Conservation (phyloP, 2,113 vertebrate species). For the Zosterops hypoxanthus region DNA sequence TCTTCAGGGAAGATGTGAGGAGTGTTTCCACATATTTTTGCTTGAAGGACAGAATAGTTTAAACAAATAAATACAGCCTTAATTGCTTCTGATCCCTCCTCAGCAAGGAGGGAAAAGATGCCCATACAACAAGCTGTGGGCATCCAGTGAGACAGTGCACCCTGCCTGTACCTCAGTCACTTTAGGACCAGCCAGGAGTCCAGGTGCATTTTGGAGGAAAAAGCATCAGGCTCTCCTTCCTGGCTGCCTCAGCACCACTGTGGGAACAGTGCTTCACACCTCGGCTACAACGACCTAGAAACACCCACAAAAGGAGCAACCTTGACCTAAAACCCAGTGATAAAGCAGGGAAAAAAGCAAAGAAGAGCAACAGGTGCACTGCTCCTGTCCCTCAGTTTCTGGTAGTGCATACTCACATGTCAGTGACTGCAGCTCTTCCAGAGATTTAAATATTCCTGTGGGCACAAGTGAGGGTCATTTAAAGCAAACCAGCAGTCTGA, state of each 20-base stretch:
- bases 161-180: neutral
- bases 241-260: neutral
- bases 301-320: neutral
- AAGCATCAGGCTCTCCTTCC: neutral
- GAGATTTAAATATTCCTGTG: neutral
- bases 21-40: neutral
- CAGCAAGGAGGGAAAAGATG: neutral
- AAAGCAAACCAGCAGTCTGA: neutral
- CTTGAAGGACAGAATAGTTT: neutral
- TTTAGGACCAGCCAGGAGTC: neutral
- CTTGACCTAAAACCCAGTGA: accelerated
- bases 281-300: neutral
- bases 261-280: neutral
- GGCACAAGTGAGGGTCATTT: neutral
- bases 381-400: neutral
- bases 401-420: accelerated
- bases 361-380: neutral
- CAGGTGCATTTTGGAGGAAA: accelerated
- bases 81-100: neutral
- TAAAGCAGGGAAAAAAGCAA: neutral
- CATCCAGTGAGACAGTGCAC: neutral
- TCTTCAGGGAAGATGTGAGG: neutral
- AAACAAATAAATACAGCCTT: neutral
- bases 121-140: too few species aligned
- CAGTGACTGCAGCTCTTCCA: neutral